Conservation (phyloP, 1,140 invertebrate genomes). For the Thaumetopoea pityocampa region DNA sequence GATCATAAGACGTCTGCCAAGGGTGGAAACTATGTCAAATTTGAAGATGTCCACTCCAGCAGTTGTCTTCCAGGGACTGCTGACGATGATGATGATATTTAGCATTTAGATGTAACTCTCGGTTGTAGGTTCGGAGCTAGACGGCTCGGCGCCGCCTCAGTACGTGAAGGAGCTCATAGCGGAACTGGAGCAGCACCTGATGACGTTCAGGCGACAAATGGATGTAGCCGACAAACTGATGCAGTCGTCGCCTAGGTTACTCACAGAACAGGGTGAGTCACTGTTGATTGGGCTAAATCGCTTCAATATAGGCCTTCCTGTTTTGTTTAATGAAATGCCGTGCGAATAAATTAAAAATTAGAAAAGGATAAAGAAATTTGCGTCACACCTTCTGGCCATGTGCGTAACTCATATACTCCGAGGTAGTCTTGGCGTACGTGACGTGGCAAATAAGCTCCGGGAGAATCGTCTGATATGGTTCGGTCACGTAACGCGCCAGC, state of each 20-base stretch:
- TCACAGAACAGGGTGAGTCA: slow-evolving; percentile 65
- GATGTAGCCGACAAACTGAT: slow-evolving; percentile 68
- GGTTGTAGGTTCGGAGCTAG: slow-evolving; percentile 52
- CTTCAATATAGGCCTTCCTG: neutral
- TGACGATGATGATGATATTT: too few relatives aligned
- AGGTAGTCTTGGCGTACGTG: too few relatives aligned
- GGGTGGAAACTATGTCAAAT: neutral
- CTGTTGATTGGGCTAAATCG: neutral
- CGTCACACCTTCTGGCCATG: too few relatives aligned
- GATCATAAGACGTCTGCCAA: neutral
- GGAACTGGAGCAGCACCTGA: slow-evolving; percentile 67
- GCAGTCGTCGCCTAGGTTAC: slow-evolving; percentile 56
- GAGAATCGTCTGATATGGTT: too few relatives aligned
- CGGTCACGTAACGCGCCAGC: too few relatives aligned
- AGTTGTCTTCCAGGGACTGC: too few relatives aligned
- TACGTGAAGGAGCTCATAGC: slow-evolving; percentile 81
- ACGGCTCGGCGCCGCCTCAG: slow-evolving; percentile 78
- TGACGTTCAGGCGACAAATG: slow-evolving; percentile 63
- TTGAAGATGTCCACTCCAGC: too few relatives aligned
- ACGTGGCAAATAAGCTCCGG: too few relatives aligned
- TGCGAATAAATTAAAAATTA: too few relatives aligned
- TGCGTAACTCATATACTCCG: too few relatives aligned
- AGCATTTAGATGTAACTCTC: slow-evolving; percentile 1
- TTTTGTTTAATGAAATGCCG: too few relatives aligned
- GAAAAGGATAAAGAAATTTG: too few relatives aligned